Percentiles rank a stretch among this genome's conserved stretches.
These are phyloP conservation scores for Pandemis cinnamomeana DNA, from an alignment of 2,888 invertebrate species.

Conservation along the genomic window DNA sequence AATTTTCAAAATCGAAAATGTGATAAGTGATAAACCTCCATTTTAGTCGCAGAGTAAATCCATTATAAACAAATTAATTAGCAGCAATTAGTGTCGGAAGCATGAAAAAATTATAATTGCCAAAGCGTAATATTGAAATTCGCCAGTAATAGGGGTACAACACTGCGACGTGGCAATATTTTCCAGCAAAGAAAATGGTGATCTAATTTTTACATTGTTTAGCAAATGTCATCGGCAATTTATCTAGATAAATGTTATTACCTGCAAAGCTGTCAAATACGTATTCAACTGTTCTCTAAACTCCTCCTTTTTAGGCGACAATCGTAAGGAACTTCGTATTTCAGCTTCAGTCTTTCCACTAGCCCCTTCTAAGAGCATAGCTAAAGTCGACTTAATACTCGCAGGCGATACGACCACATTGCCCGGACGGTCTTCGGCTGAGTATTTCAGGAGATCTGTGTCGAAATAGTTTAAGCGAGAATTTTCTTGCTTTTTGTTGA, in stretches of 20 bases:
- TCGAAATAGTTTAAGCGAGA: constrained; percentile 83
- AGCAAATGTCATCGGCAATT: no score
- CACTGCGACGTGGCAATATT: no score
- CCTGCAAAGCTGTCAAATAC: constrained; percentile 64
- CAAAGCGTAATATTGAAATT: no score
- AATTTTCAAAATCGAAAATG: no score
- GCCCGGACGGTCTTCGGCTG: constrained; percentile 66
- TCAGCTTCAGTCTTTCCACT: constrained; percentile 83
- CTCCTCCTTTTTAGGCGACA: constrained; percentile 71
- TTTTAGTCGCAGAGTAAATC: no score
- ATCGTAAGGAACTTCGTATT: constrained; percentile 82
- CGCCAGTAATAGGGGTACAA: no score
- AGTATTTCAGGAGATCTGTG: constrained; percentile 79
- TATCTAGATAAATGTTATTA: constrained; percentile 47
- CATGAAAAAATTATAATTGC: no score
- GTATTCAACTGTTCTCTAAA: constrained; percentile 66
- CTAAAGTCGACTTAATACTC: constrained; percentile 86
- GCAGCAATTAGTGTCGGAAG: no score
- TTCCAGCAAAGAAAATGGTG: no score
- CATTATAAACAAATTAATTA: no score
- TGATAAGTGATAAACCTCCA: no score
- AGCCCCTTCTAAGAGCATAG: constrained; percentile 87
- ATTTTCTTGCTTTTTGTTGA: constrained; percentile 46
- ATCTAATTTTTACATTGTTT: no score
- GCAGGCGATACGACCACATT: constrained; percentile 88